Evolutionary conservation across 2,797 vertebrate species (phyloP).

Genomic region (Falco naumanni): DNA sequence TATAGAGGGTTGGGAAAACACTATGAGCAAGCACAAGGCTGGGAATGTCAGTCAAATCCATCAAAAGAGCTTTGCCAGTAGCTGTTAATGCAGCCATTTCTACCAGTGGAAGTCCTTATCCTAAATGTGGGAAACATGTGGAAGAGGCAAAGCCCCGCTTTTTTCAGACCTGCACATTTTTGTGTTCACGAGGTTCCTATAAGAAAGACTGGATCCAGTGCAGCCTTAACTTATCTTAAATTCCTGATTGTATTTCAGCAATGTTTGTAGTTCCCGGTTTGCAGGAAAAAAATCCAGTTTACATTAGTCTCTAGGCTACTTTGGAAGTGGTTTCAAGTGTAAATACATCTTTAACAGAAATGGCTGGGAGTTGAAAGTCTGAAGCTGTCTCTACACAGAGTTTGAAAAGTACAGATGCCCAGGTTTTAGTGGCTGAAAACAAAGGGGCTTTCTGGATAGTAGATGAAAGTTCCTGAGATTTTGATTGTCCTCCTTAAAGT

Average conservation of each 20-base stretch:
- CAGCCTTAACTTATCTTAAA: neutral
- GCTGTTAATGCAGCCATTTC: neutral
- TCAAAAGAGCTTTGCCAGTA: neutral
- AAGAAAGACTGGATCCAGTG: neutral
- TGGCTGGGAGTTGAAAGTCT: neutral
- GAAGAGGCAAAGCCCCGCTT: neutral
- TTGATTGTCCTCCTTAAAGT: neutral
- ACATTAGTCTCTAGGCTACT: neutral
- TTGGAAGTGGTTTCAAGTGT: neutral
- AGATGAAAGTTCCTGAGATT: neutral
- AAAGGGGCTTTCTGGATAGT: neutral
- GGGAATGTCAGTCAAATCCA: neutral
- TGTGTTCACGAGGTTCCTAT: neutral
- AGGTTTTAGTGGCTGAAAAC: neutral
- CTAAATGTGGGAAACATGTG: neutral
- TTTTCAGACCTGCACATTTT: neutral
- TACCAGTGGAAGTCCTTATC: neutral
- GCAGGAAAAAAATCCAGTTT: neutral
- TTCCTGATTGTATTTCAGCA: neutral
- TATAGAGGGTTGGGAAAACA: neutral
- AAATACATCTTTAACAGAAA: neutral
- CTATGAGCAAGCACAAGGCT: neutral
- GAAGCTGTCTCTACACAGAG: neutral
- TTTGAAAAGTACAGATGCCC: neutral
- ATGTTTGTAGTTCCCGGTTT: neutral